Percentiles rank a stretch among this genome's conserved stretches.
phyloP scores from a whole-genome alignment of 2,888 invertebrate species.

The Pyrrhia umbra region DNA sequence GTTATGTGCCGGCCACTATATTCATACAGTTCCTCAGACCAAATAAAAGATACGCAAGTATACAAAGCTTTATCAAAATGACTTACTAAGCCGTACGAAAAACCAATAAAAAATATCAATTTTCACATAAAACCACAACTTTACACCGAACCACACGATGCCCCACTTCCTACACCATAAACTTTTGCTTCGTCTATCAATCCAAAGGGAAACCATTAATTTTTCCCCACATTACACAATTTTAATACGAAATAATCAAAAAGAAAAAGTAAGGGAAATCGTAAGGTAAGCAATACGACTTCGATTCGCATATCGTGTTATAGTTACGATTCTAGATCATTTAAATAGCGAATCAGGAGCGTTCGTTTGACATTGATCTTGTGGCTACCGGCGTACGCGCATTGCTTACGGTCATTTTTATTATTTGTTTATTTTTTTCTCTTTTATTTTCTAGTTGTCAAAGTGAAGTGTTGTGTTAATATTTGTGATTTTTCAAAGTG shows the following conservation, averaged over 20 bases:
- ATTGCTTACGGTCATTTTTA: constrained; percentile 34
- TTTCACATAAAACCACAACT: constrained; percentile 15
- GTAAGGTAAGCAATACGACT: constrained; percentile 43
- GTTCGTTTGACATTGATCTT: constrained; percentile 83
- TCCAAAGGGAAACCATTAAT: constrained; percentile 38
- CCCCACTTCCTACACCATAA: constrained; percentile 26
- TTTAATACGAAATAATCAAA: constrained; percentile 26
- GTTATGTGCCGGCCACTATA: too few relatives aligned
- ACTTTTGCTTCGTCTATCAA: constrained; percentile 35
- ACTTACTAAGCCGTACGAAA: too few relatives aligned
- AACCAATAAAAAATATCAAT: neutral
- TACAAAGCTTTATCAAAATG: too few relatives aligned
- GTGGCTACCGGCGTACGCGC: constrained; percentile 72
- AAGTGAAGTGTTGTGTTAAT: constrained; percentile 55
- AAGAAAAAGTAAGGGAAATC: constrained; percentile 61
- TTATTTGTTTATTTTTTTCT: constrained; percentile 5
- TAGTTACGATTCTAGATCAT: constrained; percentile 82
- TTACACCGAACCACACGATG: neutral
- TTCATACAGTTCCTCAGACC: too few relatives aligned
- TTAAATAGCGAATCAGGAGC: constrained; percentile 87
- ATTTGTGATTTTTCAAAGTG: constrained; percentile 18
- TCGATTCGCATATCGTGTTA: constrained; percentile 71
- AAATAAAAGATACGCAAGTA: too few relatives aligned
- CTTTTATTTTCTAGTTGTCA: neutral
- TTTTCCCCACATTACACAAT: constrained; percentile 34